phyloP scores from a whole-genome alignment of 2,113 vertebrate genomes.

The Glaucomys volans region DNA sequence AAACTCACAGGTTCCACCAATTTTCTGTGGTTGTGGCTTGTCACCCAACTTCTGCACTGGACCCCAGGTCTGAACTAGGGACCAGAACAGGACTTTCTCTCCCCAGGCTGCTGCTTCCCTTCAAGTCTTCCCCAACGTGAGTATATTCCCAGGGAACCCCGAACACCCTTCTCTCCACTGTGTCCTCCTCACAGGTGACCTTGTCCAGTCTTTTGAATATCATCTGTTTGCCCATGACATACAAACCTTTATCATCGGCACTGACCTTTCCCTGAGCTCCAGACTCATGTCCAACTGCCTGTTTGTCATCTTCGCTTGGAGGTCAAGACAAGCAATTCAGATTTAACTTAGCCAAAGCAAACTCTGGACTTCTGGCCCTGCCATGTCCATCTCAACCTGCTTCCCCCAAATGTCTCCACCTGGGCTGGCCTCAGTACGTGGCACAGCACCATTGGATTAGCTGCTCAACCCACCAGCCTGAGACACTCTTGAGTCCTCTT shows the following conservation, averaged over 20 bases:
- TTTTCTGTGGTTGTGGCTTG: background rate
- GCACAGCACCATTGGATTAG: background rate
- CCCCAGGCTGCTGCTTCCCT: background rate
- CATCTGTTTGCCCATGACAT: background rate
- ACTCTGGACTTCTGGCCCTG: background rate
- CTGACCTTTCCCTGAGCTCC: background rate
- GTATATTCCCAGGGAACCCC: background rate
- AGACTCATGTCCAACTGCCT: background rate
- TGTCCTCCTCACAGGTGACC: background rate
- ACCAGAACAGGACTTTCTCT: background rate
- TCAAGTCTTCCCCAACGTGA: background rate
- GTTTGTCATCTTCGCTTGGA: background rate
- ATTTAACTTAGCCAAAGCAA: background rate
- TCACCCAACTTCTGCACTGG: background rate
- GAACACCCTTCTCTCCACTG: background rate
- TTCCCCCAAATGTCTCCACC: background rate
- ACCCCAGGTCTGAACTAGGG: background rate
- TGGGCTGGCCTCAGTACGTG: background rate
- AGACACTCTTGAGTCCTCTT: background rate
- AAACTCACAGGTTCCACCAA: background rate
- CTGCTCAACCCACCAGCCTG: background rate
- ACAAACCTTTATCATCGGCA: background rate
- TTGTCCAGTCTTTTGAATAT: background rate
- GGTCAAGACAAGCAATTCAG: background rate
- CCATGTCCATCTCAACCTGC: fast-evolving